phyloP scores from a whole-genome alignment of 2,797 vertebrate genomes.

The Lemur catta region DNA sequence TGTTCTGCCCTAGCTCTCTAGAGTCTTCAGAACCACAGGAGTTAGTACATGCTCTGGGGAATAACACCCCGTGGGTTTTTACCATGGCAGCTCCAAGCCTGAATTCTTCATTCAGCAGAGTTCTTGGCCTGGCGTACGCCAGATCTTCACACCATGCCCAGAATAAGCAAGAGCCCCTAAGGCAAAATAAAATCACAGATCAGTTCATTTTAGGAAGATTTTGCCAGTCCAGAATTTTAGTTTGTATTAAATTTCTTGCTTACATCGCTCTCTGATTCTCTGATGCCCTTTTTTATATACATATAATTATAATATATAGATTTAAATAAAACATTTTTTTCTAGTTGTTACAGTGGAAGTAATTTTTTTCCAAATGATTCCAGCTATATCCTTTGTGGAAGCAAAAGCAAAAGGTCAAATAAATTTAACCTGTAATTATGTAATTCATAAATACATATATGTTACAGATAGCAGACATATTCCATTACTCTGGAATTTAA shows the following conservation, averaged over 20 bases:
- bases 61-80: not conserved
- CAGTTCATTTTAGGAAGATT: not conserved
- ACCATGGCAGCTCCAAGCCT: not conserved
- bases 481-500: not conserved
- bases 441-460: not conserved
- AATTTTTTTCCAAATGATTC: not conserved
- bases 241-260: not conserved
- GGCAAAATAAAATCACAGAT: not conserved
- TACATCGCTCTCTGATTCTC: not conserved
- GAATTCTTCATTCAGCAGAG: not conserved
- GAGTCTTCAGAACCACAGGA: not conserved
- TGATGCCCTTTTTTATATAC: not conserved
- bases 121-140: not conserved
- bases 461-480: not conserved
- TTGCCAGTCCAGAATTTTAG: not conserved
- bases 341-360: not conserved
- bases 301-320: not conserved
- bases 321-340: not conserved
- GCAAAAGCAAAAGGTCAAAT: not conserved
- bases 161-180: not conserved
- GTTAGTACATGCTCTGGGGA: not conserved
- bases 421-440: not conserved
- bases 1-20: not conserved
- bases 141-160: not conserved
- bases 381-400: not conserved